phyloP scores from a whole-genome alignment of 92 coral and sea anemone genomes.

The Umimayanthus kanabou region DNA sequence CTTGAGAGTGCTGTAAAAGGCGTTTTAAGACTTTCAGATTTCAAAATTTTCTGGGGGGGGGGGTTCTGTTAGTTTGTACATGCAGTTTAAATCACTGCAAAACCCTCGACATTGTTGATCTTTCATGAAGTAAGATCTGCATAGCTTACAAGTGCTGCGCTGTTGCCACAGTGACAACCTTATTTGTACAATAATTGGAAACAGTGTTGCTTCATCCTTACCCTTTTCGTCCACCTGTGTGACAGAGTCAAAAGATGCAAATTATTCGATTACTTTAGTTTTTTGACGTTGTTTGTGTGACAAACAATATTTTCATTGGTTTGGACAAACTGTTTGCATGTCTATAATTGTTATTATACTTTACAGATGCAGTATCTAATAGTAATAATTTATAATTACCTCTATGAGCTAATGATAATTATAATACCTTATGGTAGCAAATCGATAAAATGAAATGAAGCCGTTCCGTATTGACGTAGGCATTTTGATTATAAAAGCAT shows the following conservation, averaged over 20 bases:
- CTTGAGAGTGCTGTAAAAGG: too few species aligned
- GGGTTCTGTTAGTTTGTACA: background rate
- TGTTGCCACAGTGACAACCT: background rate
- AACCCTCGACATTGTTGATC: background rate
- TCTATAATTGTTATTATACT: too few species aligned
- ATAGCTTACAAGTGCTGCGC: background rate
- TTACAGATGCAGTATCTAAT: background rate
- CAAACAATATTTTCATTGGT: background rate
- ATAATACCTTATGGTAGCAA: background rate
- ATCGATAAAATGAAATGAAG: background rate
- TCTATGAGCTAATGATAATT: background rate
- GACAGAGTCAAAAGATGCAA: too few species aligned
- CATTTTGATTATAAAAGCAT: background rate
- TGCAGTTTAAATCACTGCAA: background rate
- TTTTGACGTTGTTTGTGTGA: too few species aligned
- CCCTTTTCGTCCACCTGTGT: too few species aligned
- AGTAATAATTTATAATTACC: background rate
- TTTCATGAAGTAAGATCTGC: background rate
- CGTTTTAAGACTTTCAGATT: background rate
- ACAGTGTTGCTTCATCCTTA: too few species aligned
- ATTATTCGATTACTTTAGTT: too few species aligned
- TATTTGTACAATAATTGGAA: background rate
- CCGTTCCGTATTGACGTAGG: background rate
- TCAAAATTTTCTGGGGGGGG: too few species aligned
- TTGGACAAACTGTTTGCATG: background rate